Conservation (phyloP, 2,113 vertebrate species). For the Numenius arquata region DNA sequence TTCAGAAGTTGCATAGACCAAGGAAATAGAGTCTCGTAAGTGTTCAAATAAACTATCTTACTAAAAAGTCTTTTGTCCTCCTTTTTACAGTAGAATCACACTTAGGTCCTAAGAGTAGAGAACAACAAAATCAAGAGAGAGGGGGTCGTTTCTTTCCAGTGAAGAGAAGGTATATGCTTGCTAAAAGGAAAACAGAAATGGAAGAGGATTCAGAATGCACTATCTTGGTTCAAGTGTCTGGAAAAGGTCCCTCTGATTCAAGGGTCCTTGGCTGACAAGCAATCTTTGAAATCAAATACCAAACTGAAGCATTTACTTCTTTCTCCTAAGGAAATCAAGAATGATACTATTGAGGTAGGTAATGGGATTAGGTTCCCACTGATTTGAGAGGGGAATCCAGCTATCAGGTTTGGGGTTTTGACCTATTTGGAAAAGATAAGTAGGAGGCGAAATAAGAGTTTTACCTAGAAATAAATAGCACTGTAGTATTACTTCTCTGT, state of each 20-base stretch:
- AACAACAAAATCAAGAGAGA: background rate
- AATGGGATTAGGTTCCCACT: background rate
- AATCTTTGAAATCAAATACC: background rate
- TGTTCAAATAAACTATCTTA: background rate
- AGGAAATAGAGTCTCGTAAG: background rate
- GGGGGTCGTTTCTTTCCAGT: background rate
- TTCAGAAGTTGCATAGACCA: background rate
- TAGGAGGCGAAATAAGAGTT: background rate
- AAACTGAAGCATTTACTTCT: background rate
- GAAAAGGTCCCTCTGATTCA: background rate
- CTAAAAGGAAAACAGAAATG: background rate
- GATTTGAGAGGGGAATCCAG: background rate
- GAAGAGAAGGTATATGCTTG: background rate
- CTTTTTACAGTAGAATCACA: background rate
- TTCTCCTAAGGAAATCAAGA: background rate
- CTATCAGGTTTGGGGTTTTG: background rate
- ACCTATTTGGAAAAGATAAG: background rate
- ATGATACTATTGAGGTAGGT: background rate
- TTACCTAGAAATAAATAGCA: background rate
- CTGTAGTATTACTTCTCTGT: background rate
- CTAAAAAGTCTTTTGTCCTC: background rate
- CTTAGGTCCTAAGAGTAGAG: background rate
- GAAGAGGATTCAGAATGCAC: background rate
- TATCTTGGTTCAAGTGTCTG: background rate
- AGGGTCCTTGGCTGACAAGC: background rate